phyloP scores from a whole-genome alignment of 2,888 invertebrate species.

The Campaea margaritaria region DNA sequence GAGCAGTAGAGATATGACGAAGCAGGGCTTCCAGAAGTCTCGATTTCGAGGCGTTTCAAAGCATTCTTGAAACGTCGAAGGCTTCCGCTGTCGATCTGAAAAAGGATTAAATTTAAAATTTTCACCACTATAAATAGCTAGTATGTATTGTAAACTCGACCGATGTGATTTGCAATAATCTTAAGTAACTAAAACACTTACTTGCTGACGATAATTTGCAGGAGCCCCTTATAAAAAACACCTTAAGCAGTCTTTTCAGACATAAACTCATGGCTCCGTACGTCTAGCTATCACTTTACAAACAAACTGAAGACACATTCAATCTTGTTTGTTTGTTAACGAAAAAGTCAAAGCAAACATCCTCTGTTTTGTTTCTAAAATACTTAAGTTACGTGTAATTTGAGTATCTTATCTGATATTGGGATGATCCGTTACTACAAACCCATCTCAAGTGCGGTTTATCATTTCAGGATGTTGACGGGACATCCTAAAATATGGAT shows the following conservation, averaged over 20 bases:
- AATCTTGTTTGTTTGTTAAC: not conserved
- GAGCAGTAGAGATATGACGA: conserved; percentile 6
- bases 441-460: no score
- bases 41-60: conserved; percentile 3
- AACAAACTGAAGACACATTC: not conserved
- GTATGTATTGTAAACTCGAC: no score
- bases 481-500: no score
- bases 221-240: not conserved
- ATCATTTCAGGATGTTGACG: no score
- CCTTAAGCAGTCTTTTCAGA: not conserved
- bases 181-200: not conserved
- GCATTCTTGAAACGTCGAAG: conserved; percentile 14
- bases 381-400: not conserved
- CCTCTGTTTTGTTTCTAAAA: not conserved
- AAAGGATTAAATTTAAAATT: not conserved
- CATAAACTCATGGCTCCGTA: not conserved
- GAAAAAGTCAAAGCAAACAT: not conserved
- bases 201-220: not conserved
- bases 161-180: no score
- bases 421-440: no score
- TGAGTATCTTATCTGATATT: not conserved
- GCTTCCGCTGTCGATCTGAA: conserved; percentile 7
- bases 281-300: not conserved
- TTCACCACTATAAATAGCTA: no score
- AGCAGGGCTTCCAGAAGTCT: conserved; percentile 3